These are phyloP conservation scores for Pomacea canaliculata DNA, from an alignment of 2,888 invertebrate species.

Conservation along the genomic window DNA sequence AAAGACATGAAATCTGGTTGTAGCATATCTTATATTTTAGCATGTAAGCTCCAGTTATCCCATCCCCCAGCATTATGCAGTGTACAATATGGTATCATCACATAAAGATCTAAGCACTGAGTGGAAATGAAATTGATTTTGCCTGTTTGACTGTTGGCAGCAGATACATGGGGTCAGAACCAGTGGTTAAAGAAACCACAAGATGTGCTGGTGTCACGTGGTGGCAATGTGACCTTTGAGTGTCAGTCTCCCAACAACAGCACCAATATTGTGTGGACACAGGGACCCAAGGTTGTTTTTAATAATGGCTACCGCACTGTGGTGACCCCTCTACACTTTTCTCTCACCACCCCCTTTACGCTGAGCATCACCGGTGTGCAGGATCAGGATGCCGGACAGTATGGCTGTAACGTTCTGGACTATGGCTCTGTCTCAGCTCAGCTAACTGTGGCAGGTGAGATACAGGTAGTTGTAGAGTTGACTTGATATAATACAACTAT, in stretches of 20 bases:
- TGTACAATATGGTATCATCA: too few relatives aligned
- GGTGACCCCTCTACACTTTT: constrained; percentile 31
- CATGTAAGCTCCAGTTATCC: too few relatives aligned
- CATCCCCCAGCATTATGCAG: too few relatives aligned
- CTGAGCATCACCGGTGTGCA: constrained; percentile 42
- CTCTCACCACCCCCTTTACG: constrained; percentile 39
- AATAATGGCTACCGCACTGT: constrained; percentile 32
- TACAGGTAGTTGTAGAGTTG: not conserved
- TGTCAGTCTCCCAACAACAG: constrained; percentile 34
- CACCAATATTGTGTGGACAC: constrained; percentile 38
- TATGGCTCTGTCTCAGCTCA: constrained; percentile 39
- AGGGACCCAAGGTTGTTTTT: constrained; percentile 36
- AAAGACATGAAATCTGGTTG: too few relatives aligned
- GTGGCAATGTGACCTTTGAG: constrained; percentile 37
- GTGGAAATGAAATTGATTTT: not conserved
- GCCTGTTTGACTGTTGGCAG: not conserved
- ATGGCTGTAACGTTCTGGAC: constrained; percentile 41
- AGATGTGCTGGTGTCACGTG: constrained; percentile 20
- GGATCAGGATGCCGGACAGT: constrained; percentile 41
- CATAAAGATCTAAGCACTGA: too few relatives aligned
- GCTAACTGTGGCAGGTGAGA: constrained; percentile 47
- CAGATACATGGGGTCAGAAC: not conserved
- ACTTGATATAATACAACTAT: constrained; percentile 36
- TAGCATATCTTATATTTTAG: too few relatives aligned
- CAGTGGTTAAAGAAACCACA: constrained; percentile 27